Evolutionary conservation across 2,113 vertebrate species (phyloP), one percentile per base, ranked within the genome.

Genomic region (Muntiacus reevesi): DNA sequence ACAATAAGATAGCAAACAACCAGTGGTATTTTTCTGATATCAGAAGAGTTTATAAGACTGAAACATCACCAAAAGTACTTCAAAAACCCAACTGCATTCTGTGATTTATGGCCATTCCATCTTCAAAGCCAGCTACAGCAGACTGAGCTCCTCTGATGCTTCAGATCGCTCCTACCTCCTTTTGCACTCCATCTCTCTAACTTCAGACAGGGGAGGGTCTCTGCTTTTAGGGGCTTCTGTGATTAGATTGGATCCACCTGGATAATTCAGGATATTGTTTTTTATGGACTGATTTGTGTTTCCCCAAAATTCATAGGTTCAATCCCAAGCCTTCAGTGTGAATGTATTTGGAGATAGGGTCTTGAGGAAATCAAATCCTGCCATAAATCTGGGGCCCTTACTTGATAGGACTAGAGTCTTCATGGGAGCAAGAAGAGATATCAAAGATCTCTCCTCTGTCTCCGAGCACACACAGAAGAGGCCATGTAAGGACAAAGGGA

Each of bases 1-100:
- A 99, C 98, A 99, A 98, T 98, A 98, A 99, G 98, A 99, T 98
- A 98, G 99, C 98, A 98, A 99, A 99, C 98, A 99, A 98, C 98
- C 99, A 99, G 98, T 98, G 98, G 98, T 98, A 98, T 98, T 98
- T 98, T 99, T 98, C 99, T 98, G 98, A 98, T 97, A 98, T 98
- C 98, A 99, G 99, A 94, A 98, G 98, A 99, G 99, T 98, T 98
- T 98, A 0, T 97, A 98, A 98, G 99, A 99, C 98, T 98, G 99
- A 98, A 98, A 99, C 98, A 99, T 98, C 99, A 99, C 99, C 98
- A 98, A 98, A 98, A 98, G 98, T 98, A 99, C 98, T 90, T 87
- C 82, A 57, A 36, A 78, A 76, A 45, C 8, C 45, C 17, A 88
- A 5, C 28, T 76, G 10, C 16, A 9, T 82, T 87, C 40, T 45